phyloP scores from a whole-genome alignment of 2,113 vertebrate genomes.

The Phaetusa simplex region DNA sequence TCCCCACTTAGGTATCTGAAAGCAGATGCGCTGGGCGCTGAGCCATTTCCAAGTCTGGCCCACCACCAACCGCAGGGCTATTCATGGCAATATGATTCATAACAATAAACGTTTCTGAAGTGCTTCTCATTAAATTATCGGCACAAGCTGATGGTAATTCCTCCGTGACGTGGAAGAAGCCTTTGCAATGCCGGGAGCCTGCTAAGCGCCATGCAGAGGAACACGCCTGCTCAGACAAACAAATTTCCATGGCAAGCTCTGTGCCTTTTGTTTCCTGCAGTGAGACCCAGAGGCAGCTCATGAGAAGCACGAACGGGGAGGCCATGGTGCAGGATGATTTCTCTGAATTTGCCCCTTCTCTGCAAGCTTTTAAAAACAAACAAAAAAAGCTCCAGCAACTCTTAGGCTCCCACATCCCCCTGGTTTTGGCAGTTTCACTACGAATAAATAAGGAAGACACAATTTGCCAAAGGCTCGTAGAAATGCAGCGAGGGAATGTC shows the following conservation, averaged over 20 bases:
- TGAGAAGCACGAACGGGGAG: background rate
- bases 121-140: conserved; percentile 24
- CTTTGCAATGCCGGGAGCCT: background rate
- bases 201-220: background rate
- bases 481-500: background rate
- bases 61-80: background rate
- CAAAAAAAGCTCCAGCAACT: background rate
- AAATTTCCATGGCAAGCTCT: background rate
- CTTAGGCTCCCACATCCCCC: background rate
- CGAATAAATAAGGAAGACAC: background rate
- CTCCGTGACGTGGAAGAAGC: background rate
- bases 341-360: background rate
- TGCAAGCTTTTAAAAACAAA: background rate
- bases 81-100: background rate
- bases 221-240: background rate
- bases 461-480: background rate
- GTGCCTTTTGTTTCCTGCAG: accelerated
- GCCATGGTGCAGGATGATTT: background rate
- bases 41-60: conserved; percentile 20
- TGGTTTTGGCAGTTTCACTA: background rate
- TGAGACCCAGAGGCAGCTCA: background rate
- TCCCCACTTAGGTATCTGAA: background rate
- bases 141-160: background rate
- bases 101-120: conserved; percentile 27
- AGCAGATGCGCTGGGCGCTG: background rate